Evolutionary conservation across 2,888 invertebrate species (phyloP).

Genomic region (Schizaphis graminum): DNA sequence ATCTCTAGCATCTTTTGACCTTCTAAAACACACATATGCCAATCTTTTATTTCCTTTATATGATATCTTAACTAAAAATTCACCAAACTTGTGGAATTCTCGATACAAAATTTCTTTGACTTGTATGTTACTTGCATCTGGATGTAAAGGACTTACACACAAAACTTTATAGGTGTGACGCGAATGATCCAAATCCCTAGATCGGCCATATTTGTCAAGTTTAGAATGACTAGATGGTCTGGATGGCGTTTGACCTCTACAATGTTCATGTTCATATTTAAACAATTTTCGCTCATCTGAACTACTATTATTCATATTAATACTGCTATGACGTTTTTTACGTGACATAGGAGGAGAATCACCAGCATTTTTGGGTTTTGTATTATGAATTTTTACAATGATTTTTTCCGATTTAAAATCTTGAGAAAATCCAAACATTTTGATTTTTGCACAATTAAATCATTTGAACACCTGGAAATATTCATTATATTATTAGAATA

Average conservation of each 20-base stretch:
- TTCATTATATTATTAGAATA: not conserved
- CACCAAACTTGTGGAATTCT: slow-evolving; percentile 95
- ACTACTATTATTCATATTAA: slow-evolving; percentile 88
- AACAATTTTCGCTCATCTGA: slow-evolving; percentile 89
- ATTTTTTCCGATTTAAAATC: slow-evolving; percentile 45
- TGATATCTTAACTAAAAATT: slow-evolving; percentile 91
- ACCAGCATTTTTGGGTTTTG: slow-evolving; percentile 90
- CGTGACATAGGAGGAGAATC: slow-evolving; percentile 84
- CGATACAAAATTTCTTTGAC: slow-evolving; percentile 93
- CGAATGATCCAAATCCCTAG: slow-evolving; percentile 70
- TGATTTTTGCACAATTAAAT: slow-evolving; percentile 12
- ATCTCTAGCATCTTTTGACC: slow-evolving; percentile 92
- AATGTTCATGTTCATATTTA: slow-evolving; percentile 77
- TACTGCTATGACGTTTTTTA: slow-evolving; percentile 84
- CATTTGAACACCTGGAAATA: slow-evolving; percentile 39
- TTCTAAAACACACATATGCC: slow-evolving; percentile 96
- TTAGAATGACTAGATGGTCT: slow-evolving; percentile 77
- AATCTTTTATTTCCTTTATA: slow-evolving; percentile 92
- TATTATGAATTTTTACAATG: slow-evolving; percentile 76
- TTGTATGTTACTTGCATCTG: slow-evolving; percentile 93
- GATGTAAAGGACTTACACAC: slow-evolving; percentile 93
- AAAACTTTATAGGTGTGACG: slow-evolving; percentile 86
- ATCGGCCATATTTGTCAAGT: slow-evolving; percentile 83
- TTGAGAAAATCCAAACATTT: slow-evolving; percentile 55
- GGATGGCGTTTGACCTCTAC: slow-evolving; percentile 77